phyloP scores from a whole-genome alignment of 2,888 invertebrate genomes.

The Baccha elongata region DNA sequence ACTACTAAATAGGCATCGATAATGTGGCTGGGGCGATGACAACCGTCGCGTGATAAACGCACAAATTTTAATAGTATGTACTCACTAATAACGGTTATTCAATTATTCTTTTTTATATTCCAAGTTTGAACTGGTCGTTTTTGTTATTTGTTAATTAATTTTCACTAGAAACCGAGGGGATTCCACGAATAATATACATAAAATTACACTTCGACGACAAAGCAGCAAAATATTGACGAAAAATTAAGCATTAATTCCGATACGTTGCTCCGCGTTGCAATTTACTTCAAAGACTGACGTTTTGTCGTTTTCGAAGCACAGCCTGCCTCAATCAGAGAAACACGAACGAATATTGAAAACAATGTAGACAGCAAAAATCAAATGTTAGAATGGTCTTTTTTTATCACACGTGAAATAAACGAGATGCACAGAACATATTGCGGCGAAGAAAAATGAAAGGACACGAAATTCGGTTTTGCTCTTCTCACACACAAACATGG shows the following conservation, averaged over 20 bases:
- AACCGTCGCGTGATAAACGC: slow-evolving; percentile 47
- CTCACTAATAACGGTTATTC: neutral
- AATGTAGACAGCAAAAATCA: slow-evolving; percentile 31
- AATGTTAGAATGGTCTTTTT: slow-evolving; percentile 6
- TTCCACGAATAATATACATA: neutral
- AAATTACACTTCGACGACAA: neutral
- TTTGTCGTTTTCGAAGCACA: slow-evolving; percentile 39
- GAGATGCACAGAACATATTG: slow-evolving; percentile 27
- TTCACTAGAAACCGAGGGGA: too few species aligned
- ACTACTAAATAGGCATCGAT: slow-evolving; percentile 10
- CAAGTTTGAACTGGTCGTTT: neutral
- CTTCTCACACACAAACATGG: slow-evolving; percentile 60
- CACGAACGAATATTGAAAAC: slow-evolving; percentile 42
- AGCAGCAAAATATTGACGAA: slow-evolving; percentile 19
- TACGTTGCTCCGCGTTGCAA: slow-evolving; percentile 46
- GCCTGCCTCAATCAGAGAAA: slow-evolving; percentile 66
- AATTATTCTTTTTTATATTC: neutral
- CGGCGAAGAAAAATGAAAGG: slow-evolving; percentile 47
- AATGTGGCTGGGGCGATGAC: slow-evolving; percentile 8
- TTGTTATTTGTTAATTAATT: neutral
- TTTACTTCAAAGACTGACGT: slow-evolving; percentile 68
- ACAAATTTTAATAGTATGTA: slow-evolving; percentile 9
- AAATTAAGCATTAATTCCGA: slow-evolving; percentile 24
- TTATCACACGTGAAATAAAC: neutral
- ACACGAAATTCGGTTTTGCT: slow-evolving; percentile 21